phyloP scores from a whole-genome alignment of 1,140 invertebrate species.

The Littorina saxatilis region DNA sequence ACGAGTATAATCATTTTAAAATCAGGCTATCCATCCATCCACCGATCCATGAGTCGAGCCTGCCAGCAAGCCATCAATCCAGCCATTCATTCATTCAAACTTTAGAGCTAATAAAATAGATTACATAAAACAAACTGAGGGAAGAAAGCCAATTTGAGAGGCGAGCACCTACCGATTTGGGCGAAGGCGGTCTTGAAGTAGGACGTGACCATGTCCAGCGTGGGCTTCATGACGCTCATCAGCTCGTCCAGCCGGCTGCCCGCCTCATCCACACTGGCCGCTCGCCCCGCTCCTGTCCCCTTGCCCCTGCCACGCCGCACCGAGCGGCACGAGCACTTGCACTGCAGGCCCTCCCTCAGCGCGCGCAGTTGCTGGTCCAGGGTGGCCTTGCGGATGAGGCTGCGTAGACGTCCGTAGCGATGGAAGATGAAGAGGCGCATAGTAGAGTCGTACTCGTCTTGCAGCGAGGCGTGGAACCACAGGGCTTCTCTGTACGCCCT shows the following conservation, averaged over 20 bases:
- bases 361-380: background rate
- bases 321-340: background rate
- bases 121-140: too few species aligned
- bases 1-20: too few species aligned
- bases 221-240: background rate
- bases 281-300: too few species aligned
- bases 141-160: too few species aligned
- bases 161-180: background rate
- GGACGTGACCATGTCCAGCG: background rate
- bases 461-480: background rate
- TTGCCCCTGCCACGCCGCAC: background rate
- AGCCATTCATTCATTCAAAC: too few species aligned
- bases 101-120: too few species aligned
- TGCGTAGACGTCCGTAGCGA: constrained; percentile 23
- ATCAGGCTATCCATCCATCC: too few species aligned
- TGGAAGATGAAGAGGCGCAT: background rate
- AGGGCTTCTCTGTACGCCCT: background rate
- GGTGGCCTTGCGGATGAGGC: constrained; percentile 23
- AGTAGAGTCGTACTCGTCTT: constrained; percentile 7
- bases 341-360: background rate
- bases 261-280: background rate
- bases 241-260: background rate
- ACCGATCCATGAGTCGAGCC: too few species aligned
- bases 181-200: background rate
- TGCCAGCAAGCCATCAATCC: too few species aligned